Evolutionary conservation across 1,140 invertebrate species (phyloP).

Genomic region (Aradophagus sp.): DNA sequence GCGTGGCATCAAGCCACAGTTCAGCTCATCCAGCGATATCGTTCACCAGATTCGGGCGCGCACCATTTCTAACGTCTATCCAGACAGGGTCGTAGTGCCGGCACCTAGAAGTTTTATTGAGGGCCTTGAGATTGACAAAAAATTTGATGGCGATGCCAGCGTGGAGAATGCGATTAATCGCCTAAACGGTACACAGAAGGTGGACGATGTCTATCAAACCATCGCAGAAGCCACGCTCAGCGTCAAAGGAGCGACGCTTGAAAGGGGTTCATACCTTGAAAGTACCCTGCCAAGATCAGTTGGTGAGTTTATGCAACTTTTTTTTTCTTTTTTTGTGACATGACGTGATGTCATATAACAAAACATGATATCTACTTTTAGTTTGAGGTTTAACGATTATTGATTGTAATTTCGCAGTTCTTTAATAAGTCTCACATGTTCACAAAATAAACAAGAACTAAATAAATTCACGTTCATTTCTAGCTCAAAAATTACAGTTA

Average conservation of each 20-base stretch:
- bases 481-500: too few species aligned
- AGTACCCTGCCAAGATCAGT: slow-evolving; percentile 57
- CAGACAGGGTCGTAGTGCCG: slow-evolving; percentile 54
- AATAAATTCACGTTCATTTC: too few species aligned
- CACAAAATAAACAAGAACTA: too few species aligned
- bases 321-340: too few species aligned
- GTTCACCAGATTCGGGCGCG: slow-evolving; percentile 82
- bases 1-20: slow-evolving; percentile 82
- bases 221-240: slow-evolving; percentile 66
- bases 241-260: slow-evolving; percentile 54
- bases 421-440: too few species aligned
- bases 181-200: slow-evolving; percentile 71
- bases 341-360: too few species aligned
- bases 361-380: too few species aligned
- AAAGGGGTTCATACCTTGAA: slow-evolving; percentile 62
- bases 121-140: slow-evolving; percentile 53
- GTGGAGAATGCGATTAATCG: slow-evolving; percentile 66
- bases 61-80: slow-evolving; percentile 65
- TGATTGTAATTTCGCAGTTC: too few species aligned
- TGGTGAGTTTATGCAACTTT: too few species aligned
- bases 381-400: too few species aligned
- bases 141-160: slow-evolving; percentile 32
- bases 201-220: slow-evolving; percentile 72
- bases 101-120: slow-evolving; percentile 81
- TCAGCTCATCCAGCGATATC: slow-evolving; percentile 87